These are phyloP conservation scores for Ichneumoninae sp. DNA, from an alignment of 2,888 invertebrate species.

Conservation along the genomic window DNA sequence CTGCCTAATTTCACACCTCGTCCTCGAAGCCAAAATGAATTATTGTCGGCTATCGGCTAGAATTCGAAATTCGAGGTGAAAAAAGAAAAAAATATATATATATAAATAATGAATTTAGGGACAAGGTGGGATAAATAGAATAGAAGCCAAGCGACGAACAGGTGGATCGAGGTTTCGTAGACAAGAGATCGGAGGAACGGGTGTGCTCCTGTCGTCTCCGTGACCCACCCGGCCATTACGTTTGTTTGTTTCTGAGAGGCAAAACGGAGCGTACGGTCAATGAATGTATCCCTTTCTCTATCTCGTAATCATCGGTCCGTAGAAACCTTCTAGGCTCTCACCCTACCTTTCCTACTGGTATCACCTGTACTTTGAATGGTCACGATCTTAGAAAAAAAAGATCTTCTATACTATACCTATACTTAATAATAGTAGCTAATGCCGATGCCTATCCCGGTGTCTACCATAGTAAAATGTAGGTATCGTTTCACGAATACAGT, in stretches of 20 bases:
- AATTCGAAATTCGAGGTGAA: constrained; percentile 38
- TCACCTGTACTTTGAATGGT: constrained; percentile 39
- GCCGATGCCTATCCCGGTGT: constrained; percentile 34
- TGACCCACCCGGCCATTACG: constrained; percentile 63
- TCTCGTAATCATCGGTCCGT: constrained; percentile 53
- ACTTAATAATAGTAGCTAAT: constrained; percentile 50
- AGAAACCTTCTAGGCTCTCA: neutral
- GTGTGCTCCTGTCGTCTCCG: constrained; percentile 6
- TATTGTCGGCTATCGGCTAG: constrained; percentile 11
- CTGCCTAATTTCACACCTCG: constrained; percentile 60
- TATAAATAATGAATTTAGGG: constrained; percentile 6
- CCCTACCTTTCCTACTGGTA: neutral
- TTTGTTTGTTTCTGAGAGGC: constrained; percentile 65
- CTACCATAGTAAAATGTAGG: constrained; percentile 48
- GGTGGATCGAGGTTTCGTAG: constrained; percentile 17
- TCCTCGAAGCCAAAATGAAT: constrained; percentile 46
- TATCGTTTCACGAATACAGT: constrained; percentile 28
- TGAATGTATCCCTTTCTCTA: constrained; percentile 25
- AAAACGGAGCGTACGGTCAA: constrained; percentile 50
- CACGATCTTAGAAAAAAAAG: constrained; percentile 10
- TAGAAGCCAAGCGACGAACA: constrained; percentile 39
- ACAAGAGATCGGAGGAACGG: constrained; percentile 27
- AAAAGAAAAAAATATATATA: neutral
- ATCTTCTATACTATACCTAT: constrained; percentile 30
- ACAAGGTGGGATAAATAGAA: constrained; percentile 29